Conservation (phyloP, 2,113 vertebrate species). For the Corynorhinus townsendii region DNA sequence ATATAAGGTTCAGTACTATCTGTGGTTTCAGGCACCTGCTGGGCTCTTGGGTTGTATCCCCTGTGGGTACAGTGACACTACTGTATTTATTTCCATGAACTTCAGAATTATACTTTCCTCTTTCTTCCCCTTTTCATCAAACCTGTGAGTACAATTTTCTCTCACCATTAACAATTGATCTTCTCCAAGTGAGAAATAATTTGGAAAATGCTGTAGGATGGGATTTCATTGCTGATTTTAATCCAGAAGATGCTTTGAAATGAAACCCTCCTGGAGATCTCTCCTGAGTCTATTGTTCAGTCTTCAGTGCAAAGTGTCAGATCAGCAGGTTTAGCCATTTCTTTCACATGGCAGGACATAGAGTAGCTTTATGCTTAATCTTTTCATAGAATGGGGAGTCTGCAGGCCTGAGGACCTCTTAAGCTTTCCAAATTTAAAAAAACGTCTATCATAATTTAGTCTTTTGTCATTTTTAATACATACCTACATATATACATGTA, state of each 20-base stretch:
- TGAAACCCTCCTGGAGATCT: neutral
- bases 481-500: neutral
- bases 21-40: neutral
- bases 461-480: neutral
- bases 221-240: neutral
- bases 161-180: neutral
- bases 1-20: neutral
- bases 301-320: neutral
- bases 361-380: neutral
- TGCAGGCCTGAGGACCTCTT: neutral
- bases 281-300: neutral
- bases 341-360: neutral
- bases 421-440: neutral
- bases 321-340: neutral
- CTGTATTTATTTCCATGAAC: neutral
- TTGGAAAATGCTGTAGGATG: neutral
- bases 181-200: neutral
- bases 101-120: neutral
- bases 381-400: neutral
- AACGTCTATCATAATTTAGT: neutral
- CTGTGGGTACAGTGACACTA: neutral
- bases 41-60: neutral
- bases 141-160: neutral
- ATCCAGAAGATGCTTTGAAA: neutral
- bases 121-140: neutral